Conservation (phyloP, 2,797 vertebrate species). For the Pachyuromys duprasi region DNA sequence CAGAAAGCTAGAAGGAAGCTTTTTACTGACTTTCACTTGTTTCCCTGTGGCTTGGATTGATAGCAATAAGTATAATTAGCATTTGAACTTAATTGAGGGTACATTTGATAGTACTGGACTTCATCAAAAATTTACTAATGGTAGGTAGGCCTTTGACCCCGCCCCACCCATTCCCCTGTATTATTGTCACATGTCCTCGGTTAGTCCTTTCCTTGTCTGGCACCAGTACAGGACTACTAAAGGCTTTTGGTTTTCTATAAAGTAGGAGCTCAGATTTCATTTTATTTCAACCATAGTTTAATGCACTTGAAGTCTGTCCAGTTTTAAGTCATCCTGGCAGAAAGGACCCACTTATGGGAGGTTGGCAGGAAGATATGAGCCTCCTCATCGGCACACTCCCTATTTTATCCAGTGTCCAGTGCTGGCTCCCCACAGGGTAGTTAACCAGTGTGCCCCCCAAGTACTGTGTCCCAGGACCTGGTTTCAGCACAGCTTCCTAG, state of each 20-base stretch:
- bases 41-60: not conserved
- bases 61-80: not conserved
- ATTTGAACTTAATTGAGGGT: not conserved
- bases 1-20: not conserved
- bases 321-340: not conserved
- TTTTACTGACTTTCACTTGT: not conserved
- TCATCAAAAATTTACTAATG: not conserved
- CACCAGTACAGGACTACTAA: not conserved
- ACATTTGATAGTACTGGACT: not conserved
- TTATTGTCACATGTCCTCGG: not conserved
- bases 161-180: accelerated
- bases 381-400: not conserved
- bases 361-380: not conserved
- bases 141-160: conserved; percentile 1
- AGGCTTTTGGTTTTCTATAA: not conserved
- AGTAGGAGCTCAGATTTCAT: not conserved
- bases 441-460: not conserved
- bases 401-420: no score
- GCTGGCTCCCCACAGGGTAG: not conserved
- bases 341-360: not conserved
- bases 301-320: not conserved
- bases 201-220: not conserved
- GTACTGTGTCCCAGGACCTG: not conserved
- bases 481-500: not conserved
- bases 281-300: not conserved